A percentile compares a stretch with the other conserved stretches of the same genome.
Evolutionary conservation across 2,797 vertebrate genomes (phyloP).

Genomic region (Sorex maritimensis): DNA sequence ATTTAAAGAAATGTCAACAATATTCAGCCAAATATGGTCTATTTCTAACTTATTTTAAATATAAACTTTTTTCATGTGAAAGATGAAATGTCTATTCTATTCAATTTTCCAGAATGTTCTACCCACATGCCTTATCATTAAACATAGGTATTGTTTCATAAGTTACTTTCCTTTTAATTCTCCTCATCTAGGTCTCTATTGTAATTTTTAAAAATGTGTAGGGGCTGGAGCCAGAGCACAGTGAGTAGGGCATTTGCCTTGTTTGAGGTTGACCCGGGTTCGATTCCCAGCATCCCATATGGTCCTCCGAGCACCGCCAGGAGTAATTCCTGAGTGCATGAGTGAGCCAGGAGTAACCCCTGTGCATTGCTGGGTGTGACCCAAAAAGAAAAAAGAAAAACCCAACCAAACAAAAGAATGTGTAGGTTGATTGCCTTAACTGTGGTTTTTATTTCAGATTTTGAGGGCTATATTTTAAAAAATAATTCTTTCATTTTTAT

Average conservation of each 20-base stretch:
- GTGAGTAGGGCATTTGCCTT: no score
- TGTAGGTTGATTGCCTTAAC: slow-evolving; percentile 60
- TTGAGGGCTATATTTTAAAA: slow-evolving; percentile 42
- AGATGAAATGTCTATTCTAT: not conserved
- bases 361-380: no score
- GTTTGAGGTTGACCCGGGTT: no score
- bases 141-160: not conserved
- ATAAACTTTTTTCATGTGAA: slow-evolving; percentile 15
- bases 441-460: slow-evolving; percentile 55
- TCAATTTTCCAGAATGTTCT: not conserved
- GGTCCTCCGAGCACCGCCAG: no score
- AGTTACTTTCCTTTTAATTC: slow-evolving; percentile 46
- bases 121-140: not conserved
- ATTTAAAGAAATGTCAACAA: slow-evolving; percentile 1
- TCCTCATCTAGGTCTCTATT: not conserved
- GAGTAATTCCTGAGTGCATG: no score
- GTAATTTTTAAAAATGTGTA: not conserved
- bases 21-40: not conserved
- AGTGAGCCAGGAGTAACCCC: no score
- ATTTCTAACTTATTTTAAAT: slow-evolving; percentile 9
- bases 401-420: not conserved
- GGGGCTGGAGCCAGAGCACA: not conserved
- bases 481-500: not conserved
- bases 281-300: no score
- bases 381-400: no score